Evolutionary conservation across 1,140 invertebrate species (phyloP).

Genomic region (Rhynchophorus ferrugineus): DNA sequence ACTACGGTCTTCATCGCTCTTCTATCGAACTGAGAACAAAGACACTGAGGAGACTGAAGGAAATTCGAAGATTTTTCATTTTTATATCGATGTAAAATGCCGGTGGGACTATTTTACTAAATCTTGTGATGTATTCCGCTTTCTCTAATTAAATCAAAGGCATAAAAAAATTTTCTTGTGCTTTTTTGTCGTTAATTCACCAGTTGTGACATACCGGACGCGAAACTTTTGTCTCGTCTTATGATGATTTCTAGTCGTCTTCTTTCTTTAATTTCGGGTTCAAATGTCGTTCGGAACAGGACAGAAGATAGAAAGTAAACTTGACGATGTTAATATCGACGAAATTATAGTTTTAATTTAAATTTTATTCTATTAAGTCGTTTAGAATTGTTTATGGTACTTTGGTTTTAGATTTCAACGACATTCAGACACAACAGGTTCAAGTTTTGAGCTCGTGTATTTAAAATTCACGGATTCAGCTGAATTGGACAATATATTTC

Average conservation of each 20-base stretch:
- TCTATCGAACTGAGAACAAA: not conserved
- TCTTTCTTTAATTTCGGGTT: not conserved
- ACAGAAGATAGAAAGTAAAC: not conserved
- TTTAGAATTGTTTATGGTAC: no score
- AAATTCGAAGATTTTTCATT: slow-evolving; percentile 10
- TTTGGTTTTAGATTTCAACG: no score
- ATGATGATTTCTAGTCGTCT: not conserved
- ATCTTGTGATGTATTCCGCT: slow-evolving; percentile 10
- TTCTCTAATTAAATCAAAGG: slow-evolving; percentile 19
- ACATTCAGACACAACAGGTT: no score
- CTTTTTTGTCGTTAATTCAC: slow-evolving; percentile 4
- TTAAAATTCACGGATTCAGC: no score
- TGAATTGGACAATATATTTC: no score
- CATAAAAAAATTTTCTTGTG: slow-evolving; percentile 7
- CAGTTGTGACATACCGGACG: not conserved
- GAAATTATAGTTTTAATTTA: no score
- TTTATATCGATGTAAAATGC: slow-evolving; percentile 9
- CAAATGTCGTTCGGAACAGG: not conserved
- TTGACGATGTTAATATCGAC: no score
- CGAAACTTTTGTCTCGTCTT: not conserved
- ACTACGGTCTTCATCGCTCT: slow-evolving; percentile 14
- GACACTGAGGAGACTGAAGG: slow-evolving; percentile 10
- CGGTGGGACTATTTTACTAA: slow-evolving; percentile 10
- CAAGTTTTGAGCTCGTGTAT: no score
- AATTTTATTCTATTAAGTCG: no score